phyloP scores from a whole-genome alignment of 2,888 invertebrate species.

The Zaprionus bogoriensis region DNA sequence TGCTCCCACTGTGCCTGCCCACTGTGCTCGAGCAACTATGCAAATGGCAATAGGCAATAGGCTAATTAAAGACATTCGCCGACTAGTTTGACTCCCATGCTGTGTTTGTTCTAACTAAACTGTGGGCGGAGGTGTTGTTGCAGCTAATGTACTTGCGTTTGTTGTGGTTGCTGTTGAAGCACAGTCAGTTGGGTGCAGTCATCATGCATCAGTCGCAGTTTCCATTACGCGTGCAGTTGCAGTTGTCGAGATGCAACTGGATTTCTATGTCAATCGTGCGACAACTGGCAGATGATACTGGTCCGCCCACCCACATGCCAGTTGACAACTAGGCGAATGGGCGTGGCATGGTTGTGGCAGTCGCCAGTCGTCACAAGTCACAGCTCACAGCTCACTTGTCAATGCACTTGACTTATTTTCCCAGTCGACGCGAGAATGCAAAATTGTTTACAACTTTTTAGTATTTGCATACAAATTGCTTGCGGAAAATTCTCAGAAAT shows the following conservation, averaged over 20 bases:
- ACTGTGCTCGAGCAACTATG: constrained; percentile 36
- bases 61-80: constrained; percentile 69
- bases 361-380: not conserved
- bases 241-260: constrained; percentile 41
- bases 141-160: not conserved
- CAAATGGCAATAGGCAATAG: constrained; percentile 63
- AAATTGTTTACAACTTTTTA: constrained; percentile 55
- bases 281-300: constrained; percentile 8
- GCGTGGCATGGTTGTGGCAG: not conserved
- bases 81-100: constrained; percentile 40
- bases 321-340: not conserved
- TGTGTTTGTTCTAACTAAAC: constrained; percentile 17
- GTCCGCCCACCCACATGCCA: not conserved
- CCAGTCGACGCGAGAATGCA: constrained; percentile 17
- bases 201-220: constrained; percentile 32
- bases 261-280: constrained; percentile 67
- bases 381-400: constrained; percentile 43
- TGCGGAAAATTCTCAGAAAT: constrained; percentile 27
- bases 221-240: constrained; percentile 15
- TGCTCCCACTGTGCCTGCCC: not conserved
- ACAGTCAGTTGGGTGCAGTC: constrained; percentile 14
- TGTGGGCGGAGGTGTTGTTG: constrained; percentile 39
- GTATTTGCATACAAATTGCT: constrained; percentile 62
- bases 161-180: constrained; percentile 10
- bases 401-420: constrained; percentile 69